Conservation (phyloP, 2,888 invertebrate genomes). For the Eugnorisma glareosa region DNA sequence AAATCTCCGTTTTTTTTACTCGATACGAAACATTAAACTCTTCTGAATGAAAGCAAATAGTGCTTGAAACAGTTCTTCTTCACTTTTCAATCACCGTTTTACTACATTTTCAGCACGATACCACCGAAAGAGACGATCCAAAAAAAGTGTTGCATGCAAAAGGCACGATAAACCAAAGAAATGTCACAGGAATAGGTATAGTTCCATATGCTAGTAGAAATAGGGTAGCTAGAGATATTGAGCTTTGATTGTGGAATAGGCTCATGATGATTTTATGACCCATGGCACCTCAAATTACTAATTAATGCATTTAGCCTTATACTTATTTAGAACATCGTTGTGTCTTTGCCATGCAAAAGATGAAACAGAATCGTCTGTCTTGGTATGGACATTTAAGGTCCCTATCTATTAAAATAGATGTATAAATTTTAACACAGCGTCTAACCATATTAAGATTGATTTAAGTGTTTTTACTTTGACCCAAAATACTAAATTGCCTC, state of each 20-base stretch:
- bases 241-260: background rate
- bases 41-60: conserved; percentile 13
- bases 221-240: conserved; percentile 6
- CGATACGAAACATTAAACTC: conserved; percentile 44
- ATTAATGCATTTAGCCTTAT: background rate
- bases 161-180: conserved; percentile 82
- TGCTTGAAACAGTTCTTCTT: conserved; percentile 4
- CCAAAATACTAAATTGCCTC: no score
- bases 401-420: no score
- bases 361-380: no score
- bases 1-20: background rate
- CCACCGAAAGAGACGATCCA: conserved; percentile 84
- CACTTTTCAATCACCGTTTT: conserved; percentile 38
- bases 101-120: conserved; percentile 84
- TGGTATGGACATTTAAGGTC: no score
- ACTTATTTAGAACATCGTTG: background rate
- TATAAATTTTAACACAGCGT: no score
- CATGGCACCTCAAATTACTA: background rate
- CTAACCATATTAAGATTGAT: no score
- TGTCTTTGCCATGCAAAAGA: background rate
- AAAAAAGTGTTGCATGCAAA: conserved; percentile 90
- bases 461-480: no score
- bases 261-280: background rate
- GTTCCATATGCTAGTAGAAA: conserved; percentile 48
- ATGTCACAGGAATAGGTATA: conserved; percentile 88